Evolutionary conservation across 2,888 invertebrate species (phyloP).

Genomic region (Dryobotodes eremita): DNA sequence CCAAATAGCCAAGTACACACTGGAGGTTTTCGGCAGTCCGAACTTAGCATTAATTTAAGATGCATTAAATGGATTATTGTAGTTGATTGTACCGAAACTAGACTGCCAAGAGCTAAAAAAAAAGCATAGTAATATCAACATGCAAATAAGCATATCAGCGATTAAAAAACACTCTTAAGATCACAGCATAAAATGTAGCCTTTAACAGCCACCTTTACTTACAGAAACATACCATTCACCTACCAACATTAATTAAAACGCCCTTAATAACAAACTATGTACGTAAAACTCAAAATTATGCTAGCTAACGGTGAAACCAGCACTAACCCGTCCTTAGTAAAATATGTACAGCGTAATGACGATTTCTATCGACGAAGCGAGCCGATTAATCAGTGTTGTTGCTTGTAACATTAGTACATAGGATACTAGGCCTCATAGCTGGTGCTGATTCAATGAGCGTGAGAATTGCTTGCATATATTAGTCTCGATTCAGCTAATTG

Average conservation of each 20-base stretch:
- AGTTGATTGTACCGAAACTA: neutral
- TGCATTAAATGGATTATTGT: neutral
- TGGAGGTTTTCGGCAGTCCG: neutral
- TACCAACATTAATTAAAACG: constrained; percentile 30
- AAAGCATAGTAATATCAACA: too few relatives aligned
- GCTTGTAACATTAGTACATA: constrained; percentile 54
- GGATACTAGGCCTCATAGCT: constrained; percentile 41
- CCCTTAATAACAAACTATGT: constrained; percentile 39
- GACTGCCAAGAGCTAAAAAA: too few relatives aligned
- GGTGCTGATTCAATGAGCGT: constrained; percentile 43
- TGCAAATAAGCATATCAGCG: neutral
- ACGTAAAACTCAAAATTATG: constrained; percentile 59
- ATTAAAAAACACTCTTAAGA: neutral
- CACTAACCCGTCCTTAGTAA: constrained; percentile 59
- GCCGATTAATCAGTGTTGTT: constrained; percentile 62
- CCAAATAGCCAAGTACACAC: neutral
- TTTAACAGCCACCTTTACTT: neutral
- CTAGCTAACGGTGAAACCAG: constrained; percentile 64
- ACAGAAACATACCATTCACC: constrained; percentile 19
- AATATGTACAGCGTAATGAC: constrained; percentile 69
- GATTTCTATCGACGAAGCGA: constrained; percentile 68
- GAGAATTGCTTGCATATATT: constrained; percentile 53
- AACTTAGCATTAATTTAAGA: too few relatives aligned
- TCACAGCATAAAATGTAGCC: neutral
- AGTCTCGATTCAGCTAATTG: constrained; percentile 27